A percentile compares a stretch with the other conserved stretches of the same genome.
phyloP scores from a whole-genome alignment of 2,888 invertebrate genomes.

The Ennomos fuscantarius region DNA sequence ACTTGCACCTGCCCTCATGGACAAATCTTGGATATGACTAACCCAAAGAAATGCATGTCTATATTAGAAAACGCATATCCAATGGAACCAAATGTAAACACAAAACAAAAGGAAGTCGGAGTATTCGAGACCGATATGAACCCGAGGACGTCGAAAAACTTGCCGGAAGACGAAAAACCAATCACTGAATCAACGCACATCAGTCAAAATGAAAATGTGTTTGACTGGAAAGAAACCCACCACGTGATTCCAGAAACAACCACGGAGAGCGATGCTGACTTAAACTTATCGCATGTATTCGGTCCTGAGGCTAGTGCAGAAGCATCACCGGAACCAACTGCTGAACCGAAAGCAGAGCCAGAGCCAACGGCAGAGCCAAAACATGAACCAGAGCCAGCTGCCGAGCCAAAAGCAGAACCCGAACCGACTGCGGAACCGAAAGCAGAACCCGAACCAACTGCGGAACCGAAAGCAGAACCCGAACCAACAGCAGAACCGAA shows the following conservation, averaged over 20 bases:
- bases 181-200: conserved; percentile 47
- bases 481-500: conserved; percentile 43
- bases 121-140: conserved; percentile 52
- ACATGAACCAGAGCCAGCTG: conserved; percentile 53
- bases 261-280: conserved; percentile 59
- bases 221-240: conserved; percentile 68
- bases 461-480: conserved; percentile 47
- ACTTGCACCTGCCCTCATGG: conserved; percentile 87
- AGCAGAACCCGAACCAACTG: conserved; percentile 47
- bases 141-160: conserved; percentile 52
- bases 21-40: conserved; percentile 65
- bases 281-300: conserved; percentile 67
- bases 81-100: conserved; percentile 37
- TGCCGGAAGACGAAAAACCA: conserved; percentile 56
- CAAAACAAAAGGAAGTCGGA: conserved; percentile 47
- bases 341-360: conserved; percentile 45
- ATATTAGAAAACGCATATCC: conserved; percentile 54
- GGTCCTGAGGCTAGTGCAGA: conserved; percentile 49
- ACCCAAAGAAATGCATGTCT: conserved; percentile 74
- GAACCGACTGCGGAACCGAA: conserved; percentile 42
- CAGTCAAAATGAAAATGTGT: conserved; percentile 46
- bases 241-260: conserved; percentile 55
- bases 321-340: conserved; percentile 42
- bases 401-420: conserved; percentile 43
- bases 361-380: conserved; percentile 56